Conservation (phyloP, 1,140 invertebrate species). For the Forficula auricularia region DNA sequence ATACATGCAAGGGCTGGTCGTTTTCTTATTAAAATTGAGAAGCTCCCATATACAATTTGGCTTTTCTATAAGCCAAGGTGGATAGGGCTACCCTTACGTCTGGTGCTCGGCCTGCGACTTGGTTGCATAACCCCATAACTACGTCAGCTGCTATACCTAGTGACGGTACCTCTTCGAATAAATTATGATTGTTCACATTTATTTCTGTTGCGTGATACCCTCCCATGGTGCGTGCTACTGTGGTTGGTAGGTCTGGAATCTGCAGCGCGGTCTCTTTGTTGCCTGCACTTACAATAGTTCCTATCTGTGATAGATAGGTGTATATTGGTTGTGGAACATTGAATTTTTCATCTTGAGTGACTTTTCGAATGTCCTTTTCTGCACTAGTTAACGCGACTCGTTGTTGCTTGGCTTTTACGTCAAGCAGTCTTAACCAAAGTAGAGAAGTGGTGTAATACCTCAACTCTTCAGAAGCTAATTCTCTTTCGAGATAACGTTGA, state of each 20-base stretch:
- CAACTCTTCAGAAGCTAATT: neutral
- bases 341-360: constrained; percentile 9
- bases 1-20: too few species aligned
- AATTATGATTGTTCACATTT: constrained; percentile 14
- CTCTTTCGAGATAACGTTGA: neutral
- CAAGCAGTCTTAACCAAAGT: constrained; percentile 3
- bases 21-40: too few species aligned
- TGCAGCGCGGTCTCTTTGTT: constrained; percentile 14
- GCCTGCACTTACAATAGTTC: constrained; percentile 13
- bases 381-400: constrained; percentile 8
- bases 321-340: constrained; percentile 17
- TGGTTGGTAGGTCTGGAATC: constrained; percentile 12
- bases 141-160: constrained; percentile 18
- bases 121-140: constrained; percentile 10
- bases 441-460: neutral
- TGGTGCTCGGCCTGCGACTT: too few species aligned
- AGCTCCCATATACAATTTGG: too few species aligned
- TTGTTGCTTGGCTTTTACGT: constrained; percentile 13
- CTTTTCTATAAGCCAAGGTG: too few species aligned
- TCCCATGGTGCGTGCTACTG: constrained; percentile 13
- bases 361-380: constrained; percentile 14
- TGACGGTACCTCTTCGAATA: constrained; percentile 19
- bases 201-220: constrained; percentile 16
- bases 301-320: constrained; percentile 13
- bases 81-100: too few species aligned